phyloP scores from a whole-genome alignment of 2,888 invertebrate species.

The Pelosia muscerda region DNA sequence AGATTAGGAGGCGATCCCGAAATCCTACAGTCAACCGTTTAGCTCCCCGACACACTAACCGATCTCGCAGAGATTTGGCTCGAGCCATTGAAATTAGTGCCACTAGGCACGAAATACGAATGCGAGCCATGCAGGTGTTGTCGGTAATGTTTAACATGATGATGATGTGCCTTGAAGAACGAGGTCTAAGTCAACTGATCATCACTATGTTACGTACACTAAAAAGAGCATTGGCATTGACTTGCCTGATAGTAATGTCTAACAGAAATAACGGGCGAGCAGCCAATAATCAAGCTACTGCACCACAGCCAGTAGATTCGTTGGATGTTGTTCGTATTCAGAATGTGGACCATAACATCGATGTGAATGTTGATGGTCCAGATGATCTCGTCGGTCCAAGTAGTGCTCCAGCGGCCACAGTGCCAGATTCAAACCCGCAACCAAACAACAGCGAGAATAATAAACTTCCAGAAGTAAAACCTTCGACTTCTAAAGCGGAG shows the following conservation, averaged over 20 bases:
- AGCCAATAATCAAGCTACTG: constrained; percentile 57
- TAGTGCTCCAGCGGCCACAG: constrained; percentile 26
- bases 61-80: constrained; percentile 70
- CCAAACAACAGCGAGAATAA: constrained; percentile 39
- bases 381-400: constrained; percentile 64
- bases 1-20: constrained; percentile 67
- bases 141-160: constrained; percentile 85
- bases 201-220: constrained; percentile 79
- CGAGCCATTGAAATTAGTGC: constrained; percentile 77
- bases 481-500: constrained; percentile 50
- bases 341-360: constrained; percentile 75
- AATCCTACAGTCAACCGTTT: constrained; percentile 61
- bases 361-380: constrained; percentile 76
- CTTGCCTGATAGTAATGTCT: constrained; percentile 81
- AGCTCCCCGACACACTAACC: constrained; percentile 62
- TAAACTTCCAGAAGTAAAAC: constrained; percentile 33
- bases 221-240: constrained; percentile 80
- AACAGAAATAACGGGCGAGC: constrained; percentile 66
- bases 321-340: constrained; percentile 76
- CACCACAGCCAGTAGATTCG: constrained; percentile 67
- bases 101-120: constrained; percentile 81
- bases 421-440: constrained; percentile 16
- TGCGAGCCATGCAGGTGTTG: constrained; percentile 82
- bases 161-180: constrained; percentile 84
- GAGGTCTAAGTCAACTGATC: constrained; percentile 79